Percentiles rank a stretch among this genome's conserved stretches.
phyloP scores from a whole-genome alignment of 2,888 invertebrate species.

The Lordiphosa fenestrarum region DNA sequence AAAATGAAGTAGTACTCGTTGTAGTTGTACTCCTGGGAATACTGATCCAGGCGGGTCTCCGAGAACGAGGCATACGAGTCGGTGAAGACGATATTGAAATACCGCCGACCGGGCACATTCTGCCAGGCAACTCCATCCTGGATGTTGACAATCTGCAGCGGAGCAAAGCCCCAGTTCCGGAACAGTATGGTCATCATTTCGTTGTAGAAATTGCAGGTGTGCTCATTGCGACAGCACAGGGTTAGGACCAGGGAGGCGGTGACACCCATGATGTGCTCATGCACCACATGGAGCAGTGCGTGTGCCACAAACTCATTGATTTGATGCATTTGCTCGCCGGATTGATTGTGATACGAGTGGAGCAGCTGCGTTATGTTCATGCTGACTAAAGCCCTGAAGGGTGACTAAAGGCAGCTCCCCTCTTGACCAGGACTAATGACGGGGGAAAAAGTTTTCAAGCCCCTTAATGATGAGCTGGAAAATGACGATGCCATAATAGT shows the following conservation, averaged over 20 bases:
- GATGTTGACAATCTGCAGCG: conserved; percentile 60
- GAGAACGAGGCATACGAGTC: conserved; percentile 71
- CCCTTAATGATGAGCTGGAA: no score
- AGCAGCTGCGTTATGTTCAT: conserved; percentile 64
- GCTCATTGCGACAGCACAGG: conserved; percentile 50
- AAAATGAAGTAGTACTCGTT: conserved; percentile 73
- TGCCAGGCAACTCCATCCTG: conserved; percentile 17
- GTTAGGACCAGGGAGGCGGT: conserved; percentile 61
- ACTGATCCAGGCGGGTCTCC: conserved; percentile 54
- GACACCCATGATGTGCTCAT: conserved; percentile 49
- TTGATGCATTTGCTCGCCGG: conserved; percentile 52
- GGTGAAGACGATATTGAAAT: conserved; percentile 59
- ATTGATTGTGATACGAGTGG: conserved; percentile 43
- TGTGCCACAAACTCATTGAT: conserved; percentile 60
- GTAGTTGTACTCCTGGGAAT: conserved; percentile 56
- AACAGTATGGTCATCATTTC: conserved; percentile 60
- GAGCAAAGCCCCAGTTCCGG: conserved; percentile 48
- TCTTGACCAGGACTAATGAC: no score
- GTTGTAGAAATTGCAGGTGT: conserved; percentile 64
- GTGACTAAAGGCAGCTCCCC: conserved; percentile 1
- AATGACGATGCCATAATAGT: conserved; percentile 11
- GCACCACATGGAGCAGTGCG: conserved; percentile 61
- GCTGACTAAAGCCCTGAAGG: conserved; percentile 1
- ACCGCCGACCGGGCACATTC: conserved; percentile 42
- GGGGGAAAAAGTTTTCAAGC: no score